These are phyloP conservation scores for Ceratotherium simum DNA, from an alignment of 2,113 vertebrate genomes.

Conservation along the genomic window DNA sequence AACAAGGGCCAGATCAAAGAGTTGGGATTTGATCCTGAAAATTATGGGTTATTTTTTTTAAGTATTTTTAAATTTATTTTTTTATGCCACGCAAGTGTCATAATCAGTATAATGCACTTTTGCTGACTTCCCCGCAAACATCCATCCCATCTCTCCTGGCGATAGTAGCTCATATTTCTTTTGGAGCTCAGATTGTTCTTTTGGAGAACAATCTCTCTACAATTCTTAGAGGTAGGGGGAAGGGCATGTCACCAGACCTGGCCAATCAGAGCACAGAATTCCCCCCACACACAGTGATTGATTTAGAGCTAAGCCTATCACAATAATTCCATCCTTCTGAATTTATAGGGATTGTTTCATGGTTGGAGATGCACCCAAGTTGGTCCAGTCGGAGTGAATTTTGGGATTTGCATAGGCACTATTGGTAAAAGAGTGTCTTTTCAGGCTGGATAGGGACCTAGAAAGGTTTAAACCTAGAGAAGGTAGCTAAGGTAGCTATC, in stretches of 20 bases:
- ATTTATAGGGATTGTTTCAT: not conserved
- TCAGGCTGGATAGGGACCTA: not conserved
- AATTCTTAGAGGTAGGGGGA: not conserved
- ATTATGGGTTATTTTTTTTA: not conserved
- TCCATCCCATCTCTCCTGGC: not conserved
- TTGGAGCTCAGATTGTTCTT: not conserved
- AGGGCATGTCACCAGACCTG: not conserved
- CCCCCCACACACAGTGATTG: not conserved
- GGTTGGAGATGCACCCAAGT: not conserved
- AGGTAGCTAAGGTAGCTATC: not conserved
- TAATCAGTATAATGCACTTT: not conserved
- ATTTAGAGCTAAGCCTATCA: not conserved
- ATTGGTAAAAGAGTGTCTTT: not conserved
- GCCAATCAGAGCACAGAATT: conserved; percentile 42
- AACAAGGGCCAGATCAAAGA: not conserved
- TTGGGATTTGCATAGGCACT: not conserved
- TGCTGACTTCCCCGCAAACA: not conserved
- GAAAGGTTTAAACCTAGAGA: not conserved
- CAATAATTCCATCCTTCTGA: not conserved
- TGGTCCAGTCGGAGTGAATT: not conserved
- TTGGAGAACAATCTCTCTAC: not conserved
- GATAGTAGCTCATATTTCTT: not conserved
- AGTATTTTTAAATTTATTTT: not conserved
- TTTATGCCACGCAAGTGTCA: not conserved
- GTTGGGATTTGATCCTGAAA: not conserved